A percentile compares a stretch with the other conserved stretches of the same genome.
Evolutionary conservation across 30 jellyfish, hydroid and myxozoan genomes (phyloP).

Genomic region (Nemopilema nomurai): DNA sequence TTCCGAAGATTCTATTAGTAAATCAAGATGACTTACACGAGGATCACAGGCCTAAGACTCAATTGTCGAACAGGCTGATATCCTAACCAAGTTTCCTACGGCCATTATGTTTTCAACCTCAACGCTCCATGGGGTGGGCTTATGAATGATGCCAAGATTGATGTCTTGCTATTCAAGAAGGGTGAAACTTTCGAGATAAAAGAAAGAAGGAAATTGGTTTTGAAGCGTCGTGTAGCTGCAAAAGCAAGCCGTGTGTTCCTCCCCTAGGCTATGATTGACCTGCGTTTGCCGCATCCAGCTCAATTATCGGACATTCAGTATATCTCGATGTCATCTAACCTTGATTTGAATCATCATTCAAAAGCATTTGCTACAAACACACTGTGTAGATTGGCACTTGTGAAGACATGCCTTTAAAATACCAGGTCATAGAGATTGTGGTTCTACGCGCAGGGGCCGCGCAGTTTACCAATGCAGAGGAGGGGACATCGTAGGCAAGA

Average conservation of each 20-base stretch:
- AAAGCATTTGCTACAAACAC: neutral
- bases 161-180: neutral
- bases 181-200: no score
- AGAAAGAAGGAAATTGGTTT: neutral
- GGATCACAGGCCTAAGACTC: neutral
- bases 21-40: neutral
- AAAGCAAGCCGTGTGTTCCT: neutral
- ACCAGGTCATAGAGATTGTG: no score
- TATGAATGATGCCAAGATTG: neutral
- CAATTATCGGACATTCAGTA: neutral
- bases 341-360: neutral
- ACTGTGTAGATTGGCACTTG: no score
- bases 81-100: neutral
- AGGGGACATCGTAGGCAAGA: no score
- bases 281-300: neutral
- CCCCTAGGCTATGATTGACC: neutral
- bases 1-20: neutral
- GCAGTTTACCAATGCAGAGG: no score
- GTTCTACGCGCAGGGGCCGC: no score
- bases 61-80: neutral
- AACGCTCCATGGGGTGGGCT: neutral
- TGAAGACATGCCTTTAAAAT: no score
- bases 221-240: neutral
- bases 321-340: neutral
- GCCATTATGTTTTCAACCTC: neutral